Percentiles rank a stretch among this genome's conserved stretches.
phyloP scores from a whole-genome alignment of 2,113 vertebrate genomes.

The Scartelaos histophorus region DNA sequence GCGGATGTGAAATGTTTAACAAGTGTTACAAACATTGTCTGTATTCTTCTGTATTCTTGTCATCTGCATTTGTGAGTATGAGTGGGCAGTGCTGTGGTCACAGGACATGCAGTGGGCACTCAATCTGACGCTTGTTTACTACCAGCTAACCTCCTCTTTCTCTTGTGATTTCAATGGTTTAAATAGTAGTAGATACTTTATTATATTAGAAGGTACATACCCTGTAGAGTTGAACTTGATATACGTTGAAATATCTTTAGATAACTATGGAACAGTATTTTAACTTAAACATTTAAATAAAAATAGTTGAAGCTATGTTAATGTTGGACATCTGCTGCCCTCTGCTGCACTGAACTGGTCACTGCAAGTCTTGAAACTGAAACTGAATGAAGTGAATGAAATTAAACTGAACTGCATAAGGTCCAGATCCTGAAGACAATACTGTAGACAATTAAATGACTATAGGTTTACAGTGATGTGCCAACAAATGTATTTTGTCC shows the following conservation, averaged over 20 bases:
- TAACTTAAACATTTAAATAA: not conserved
- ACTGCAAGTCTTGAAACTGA: not conserved
- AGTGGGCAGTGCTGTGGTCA: slow-evolving; percentile 42
- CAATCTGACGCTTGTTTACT: slow-evolving; percentile 16
- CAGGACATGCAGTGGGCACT: slow-evolving; percentile 27
- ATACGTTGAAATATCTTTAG: not conserved
- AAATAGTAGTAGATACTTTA: not conserved
- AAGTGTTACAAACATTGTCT: slow-evolving; percentile 52
- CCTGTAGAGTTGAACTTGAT: not conserved
- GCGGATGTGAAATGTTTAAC: slow-evolving; percentile 51
- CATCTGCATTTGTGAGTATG: slow-evolving; percentile 40
- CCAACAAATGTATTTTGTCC: not conserved
- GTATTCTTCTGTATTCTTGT: slow-evolving; percentile 68
- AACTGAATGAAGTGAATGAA: not conserved
- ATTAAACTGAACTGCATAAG: not conserved
- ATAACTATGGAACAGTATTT: not conserved
- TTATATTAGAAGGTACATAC: not conserved
- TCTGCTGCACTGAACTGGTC: not conserved
- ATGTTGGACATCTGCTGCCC: not conserved
- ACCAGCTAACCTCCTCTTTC: not conserved
- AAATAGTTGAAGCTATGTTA: not conserved
- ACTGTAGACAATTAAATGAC: too few species aligned
- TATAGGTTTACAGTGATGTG: too few species aligned
- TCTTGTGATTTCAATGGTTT: not conserved
- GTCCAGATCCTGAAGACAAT: too few species aligned